Base-by-base conservation (phyloP, 2,888 invertebrate genomes). In the Formica aserva region DNA sequence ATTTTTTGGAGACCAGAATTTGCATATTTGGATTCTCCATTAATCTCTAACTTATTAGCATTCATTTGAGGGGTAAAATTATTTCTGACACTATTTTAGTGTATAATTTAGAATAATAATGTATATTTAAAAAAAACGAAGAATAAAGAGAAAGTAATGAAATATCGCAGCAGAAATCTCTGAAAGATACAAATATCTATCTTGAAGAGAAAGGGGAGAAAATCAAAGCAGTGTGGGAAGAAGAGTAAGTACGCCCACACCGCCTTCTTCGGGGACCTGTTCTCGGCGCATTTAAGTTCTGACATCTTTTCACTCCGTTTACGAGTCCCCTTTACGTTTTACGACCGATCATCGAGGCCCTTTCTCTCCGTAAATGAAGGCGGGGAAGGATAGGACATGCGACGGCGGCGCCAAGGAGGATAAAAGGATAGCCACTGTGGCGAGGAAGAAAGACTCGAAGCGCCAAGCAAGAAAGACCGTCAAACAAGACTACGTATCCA, bases 241-340 rank as follows among this genome's bases (percentile, higher is more conserved):
- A 80, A 77, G 85, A 80, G 67, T 77, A 84, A 87, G 87, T 90
- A 92, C 92, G 91, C 93, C 93, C 91, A 93, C 93, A 89, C 90
- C 83, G 48, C 80, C 65, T 84, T 83, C 86, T 83, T 86, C 86
- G 87, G 83, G 89, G 91, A 92, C 92, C 91, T 90, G 92, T 92
- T 92, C 90, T 89, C 90, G 86, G 84, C 52, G 52, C 88, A 90
- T 90, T 91, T 90, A 89, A 89, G 88, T 89, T 88, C 89, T 90
- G 86, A 86, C 87, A 85, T 91, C 89, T 91, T 90, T 92, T 91
- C 88, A 90, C 91, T 90, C 87, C 91, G 91, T 93, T 94, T 93
- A 93, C 92, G 93, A 93, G 93, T 89, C 90, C 89, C 92, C 91
- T 92, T 92, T 92, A 90, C 91, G 92, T 94, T 94, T 94, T 93